Percentiles rank a stretch among this genome's conserved stretches.
Conservation (phyloP, 2,113 vertebrate genomes). For the Sterna hirundo region DNA sequence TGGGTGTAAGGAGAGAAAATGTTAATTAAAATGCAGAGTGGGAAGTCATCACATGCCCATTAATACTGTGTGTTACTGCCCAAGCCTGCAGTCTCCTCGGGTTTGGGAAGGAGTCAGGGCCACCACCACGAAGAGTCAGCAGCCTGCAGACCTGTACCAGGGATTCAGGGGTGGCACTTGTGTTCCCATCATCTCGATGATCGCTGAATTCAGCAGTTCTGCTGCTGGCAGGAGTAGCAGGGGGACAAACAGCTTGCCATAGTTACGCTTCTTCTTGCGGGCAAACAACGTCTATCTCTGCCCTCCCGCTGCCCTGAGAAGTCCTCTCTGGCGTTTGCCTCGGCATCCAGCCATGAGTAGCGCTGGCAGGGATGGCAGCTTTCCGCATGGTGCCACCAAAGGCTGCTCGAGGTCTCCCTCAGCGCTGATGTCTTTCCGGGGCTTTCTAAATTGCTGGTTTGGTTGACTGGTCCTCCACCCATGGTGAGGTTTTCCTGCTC, state of each 20-base stretch:
- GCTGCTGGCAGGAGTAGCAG: background rate
- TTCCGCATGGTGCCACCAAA: background rate
- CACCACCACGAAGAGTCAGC: background rate
- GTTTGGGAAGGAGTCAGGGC: background rate
- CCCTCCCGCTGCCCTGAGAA: background rate
- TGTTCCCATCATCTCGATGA: background rate
- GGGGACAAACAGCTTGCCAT: background rate
- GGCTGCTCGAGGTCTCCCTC: background rate
- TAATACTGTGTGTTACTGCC: background rate
- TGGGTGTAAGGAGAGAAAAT: background rate
- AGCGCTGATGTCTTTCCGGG: background rate
- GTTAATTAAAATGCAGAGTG: background rate
- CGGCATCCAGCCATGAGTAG: fast-evolving
- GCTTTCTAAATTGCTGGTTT: background rate
- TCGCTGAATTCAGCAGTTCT: background rate
- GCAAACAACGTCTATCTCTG: background rate
- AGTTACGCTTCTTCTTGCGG: background rate
- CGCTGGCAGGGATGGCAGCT: background rate
- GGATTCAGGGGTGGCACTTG: background rate
- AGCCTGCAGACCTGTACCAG: background rate
- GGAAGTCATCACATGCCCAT: background rate
- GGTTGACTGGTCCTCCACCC: background rate
- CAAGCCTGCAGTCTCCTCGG: background rate
- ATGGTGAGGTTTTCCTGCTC: background rate
- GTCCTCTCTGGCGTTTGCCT: background rate